Base-by-base conservation (phyloP, 2,888 invertebrate species). In the Synergus umbraculus region DNA sequence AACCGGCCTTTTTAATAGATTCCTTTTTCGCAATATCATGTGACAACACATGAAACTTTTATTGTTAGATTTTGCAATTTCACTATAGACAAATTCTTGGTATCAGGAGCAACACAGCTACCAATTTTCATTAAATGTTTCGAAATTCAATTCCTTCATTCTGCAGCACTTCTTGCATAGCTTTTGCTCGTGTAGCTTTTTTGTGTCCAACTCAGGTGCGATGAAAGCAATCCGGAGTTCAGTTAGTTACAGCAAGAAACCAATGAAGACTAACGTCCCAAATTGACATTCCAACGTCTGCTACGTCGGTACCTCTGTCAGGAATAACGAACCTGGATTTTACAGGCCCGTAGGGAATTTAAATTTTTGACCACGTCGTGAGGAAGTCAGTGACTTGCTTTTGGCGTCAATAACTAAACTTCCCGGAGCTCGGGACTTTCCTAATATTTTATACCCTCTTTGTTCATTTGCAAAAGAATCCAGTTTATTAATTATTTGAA, bases 231-330 rank as follows among this genome's bases (percentile, higher is more conserved):
- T 78, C 46, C 82, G 81, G 41, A 90, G 58, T 9, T 78, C 78
- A 43, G 76, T 86, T 29, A 90, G 76, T 86, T 29, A 90, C 78
- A 44, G 83, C 49, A n/a, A 87, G 86, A 46, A 91, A 64, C 88
- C 90, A 90, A 82, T 92, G 92, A 8, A 91, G 86, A 8, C 92
- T 73, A 49, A 88, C 86, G 84, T 92, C 92, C 90, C 91, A 92
- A 76, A 87, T 83, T 29, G 88, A 79, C 78, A 87, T 86, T 15
- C 85, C 81, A 2, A 87, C 80, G 82, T 92, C 92, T 29, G 88
- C 84, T 37, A 85, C 78, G 81, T 89, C 89, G 0, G 91, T 90
- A 12, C 90, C 92, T 79, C 92, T 87, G 13, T 92, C 81, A 79
- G 92, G 92, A 54, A 92, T 78, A 22, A 84, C 84, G 7, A 89